Percentiles rank a stretch among this genome's conserved stretches.
Evolutionary conservation across 2,888 invertebrate species (phyloP).

Genomic region (Drosophila infuscata): DNA sequence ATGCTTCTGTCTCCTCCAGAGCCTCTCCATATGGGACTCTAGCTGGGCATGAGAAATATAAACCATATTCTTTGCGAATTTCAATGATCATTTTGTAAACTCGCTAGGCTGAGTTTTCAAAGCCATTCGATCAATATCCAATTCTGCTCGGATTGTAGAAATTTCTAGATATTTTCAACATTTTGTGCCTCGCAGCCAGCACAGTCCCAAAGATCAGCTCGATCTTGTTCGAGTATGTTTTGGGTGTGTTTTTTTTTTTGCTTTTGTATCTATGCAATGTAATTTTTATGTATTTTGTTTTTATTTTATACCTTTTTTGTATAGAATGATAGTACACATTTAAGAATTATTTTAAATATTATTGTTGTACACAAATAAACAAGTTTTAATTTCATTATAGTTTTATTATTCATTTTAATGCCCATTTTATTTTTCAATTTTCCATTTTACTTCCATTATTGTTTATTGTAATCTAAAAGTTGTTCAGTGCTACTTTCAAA

Average conservation of each 20-base stretch:
- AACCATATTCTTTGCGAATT: background rate
- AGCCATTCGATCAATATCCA: conserved; percentile 5
- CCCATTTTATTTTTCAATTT: conserved; percentile 24
- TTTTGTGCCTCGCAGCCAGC: background rate
- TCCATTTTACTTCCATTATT: conserved; percentile 27
- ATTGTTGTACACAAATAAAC: conserved; percentile 81
- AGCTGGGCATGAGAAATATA: background rate
- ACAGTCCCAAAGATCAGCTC: conserved; percentile 26
- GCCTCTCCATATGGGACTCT: conserved; percentile 16
- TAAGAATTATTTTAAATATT: conserved; percentile 73
- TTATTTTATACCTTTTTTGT: conserved; percentile 33
- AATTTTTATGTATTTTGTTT: conserved; percentile 23
- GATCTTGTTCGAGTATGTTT: conserved; percentile 55
- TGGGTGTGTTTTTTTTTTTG: conserved; percentile 8
- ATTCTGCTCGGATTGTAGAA: conserved; percentile 10
- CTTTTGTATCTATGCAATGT: conserved; percentile 44
- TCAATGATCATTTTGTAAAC: conserved; percentile 7
- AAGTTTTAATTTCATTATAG: conserved; percentile 69
- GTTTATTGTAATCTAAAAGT: conserved; percentile 48
- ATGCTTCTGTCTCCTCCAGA: conserved; percentile 17
- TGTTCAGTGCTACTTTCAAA: conserved; percentile 66
- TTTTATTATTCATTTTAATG: conserved; percentile 31
- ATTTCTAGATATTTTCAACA: conserved; percentile 19
- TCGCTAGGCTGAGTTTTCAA: background rate
- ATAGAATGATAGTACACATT: conserved; percentile 72